phyloP scores from a whole-genome alignment of 2,797 vertebrate species.

The Intellagama lesueurii region DNA sequence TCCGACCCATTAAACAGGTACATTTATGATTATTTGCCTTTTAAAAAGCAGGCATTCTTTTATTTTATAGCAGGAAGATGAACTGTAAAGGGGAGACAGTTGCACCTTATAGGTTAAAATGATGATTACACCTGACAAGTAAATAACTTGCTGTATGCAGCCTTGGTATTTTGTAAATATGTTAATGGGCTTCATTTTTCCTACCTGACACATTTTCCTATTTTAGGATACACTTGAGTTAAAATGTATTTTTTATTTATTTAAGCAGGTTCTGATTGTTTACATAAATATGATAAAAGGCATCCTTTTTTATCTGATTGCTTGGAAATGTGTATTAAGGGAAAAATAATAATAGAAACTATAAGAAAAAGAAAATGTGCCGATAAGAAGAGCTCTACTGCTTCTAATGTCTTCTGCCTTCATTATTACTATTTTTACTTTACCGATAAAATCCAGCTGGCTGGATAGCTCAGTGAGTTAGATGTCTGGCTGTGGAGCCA shows the following conservation, averaged over 20 bases:
- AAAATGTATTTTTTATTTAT: neutral
- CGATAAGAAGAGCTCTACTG: neutral
- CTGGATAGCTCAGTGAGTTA: too few species aligned
- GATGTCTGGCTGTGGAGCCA: too few species aligned
- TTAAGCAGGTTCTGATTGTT: conserved; percentile 11
- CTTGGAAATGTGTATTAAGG: neutral
- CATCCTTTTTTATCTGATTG: neutral
- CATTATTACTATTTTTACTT: neutral
- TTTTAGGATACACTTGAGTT: conserved; percentile 1
- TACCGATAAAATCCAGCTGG: neutral
- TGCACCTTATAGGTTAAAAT: conserved; percentile 23
- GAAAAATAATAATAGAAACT: neutral
- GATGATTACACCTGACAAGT: conserved; percentile 25
- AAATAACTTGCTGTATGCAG: conserved; percentile 26
- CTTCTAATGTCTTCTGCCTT: neutral
- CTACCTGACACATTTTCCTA: neutral
- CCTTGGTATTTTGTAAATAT: conserved; percentile 25
- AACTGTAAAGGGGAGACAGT: neutral
- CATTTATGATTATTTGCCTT: conserved; percentile 10
- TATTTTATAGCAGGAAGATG: neutral
- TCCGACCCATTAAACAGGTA: too few species aligned
- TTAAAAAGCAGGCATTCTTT: neutral
- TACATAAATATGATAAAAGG: neutral
- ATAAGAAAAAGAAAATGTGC: neutral
- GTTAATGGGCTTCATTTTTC: conserved; percentile 29